Conservation (phyloP, 2,797 vertebrate genomes). For the Echiichthys vipera region DNA sequence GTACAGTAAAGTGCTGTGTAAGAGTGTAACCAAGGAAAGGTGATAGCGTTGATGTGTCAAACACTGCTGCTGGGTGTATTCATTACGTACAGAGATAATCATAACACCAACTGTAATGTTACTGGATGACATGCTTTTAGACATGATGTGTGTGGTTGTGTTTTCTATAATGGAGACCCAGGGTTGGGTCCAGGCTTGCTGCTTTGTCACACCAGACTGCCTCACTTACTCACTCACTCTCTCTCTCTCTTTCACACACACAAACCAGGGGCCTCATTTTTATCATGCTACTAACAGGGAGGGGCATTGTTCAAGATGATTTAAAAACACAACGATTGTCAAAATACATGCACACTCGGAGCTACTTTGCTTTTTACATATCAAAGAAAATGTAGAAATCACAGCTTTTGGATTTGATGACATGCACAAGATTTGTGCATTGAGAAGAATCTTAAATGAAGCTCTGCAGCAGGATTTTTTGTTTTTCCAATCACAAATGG, state of each 20-base stretch:
- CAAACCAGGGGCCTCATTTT: slow-evolving; percentile 45
- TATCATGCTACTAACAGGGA: slow-evolving; percentile 24
- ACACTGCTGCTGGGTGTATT: slow-evolving; percentile 25
- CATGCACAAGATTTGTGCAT: slow-evolving; percentile 6
- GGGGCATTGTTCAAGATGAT: slow-evolving; percentile 16
- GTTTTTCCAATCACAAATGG: slow-evolving; percentile 29
- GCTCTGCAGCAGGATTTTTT: slow-evolving; percentile 32
- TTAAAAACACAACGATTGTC: slow-evolving; percentile 31
- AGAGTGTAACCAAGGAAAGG: slow-evolving; percentile 30
- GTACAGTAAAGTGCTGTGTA: slow-evolving; percentile 38
- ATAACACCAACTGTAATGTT: slow-evolving; percentile 11
- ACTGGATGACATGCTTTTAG: slow-evolving; percentile 40
- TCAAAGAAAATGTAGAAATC: slow-evolving; percentile 34
- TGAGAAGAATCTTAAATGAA: slow-evolving; percentile 41
- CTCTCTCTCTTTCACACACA: neutral
- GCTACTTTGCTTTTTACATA: slow-evolving; percentile 50
- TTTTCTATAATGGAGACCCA: slow-evolving; percentile 61
- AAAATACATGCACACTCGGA: slow-evolving; percentile 47
- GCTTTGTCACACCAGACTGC: slow-evolving; percentile 80
- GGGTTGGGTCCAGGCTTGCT: slow-evolving; percentile 70
- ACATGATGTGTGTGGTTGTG: slow-evolving; percentile 46
- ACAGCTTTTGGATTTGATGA: slow-evolving; percentile 30
- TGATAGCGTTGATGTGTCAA: slow-evolving; percentile 28
- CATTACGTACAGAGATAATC: slow-evolving; percentile 35
- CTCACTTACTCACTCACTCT: slow-evolving; percentile 40